Evolutionary conservation across 2,113 vertebrate species (phyloP), one percentile per base, ranked within the genome.

Genomic region (Albula glossodonta): DNA sequence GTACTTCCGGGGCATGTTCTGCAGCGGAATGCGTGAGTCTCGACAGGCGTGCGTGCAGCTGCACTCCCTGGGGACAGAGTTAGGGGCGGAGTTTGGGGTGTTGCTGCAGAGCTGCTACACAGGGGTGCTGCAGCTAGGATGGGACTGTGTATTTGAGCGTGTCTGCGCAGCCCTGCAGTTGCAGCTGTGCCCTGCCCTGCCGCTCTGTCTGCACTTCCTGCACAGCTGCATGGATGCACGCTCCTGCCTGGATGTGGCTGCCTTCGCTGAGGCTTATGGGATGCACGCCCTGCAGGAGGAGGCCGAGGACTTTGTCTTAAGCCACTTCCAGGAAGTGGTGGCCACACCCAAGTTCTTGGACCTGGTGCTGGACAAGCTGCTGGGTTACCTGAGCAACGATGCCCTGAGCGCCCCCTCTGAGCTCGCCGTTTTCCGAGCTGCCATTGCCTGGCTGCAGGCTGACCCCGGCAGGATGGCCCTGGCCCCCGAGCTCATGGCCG

Each of bases 1-100:
- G 86, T 99, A 96, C 93, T 99, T 99, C 91, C 94, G 95, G 2
- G 96, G 95, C 11, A 98, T 98, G 96, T 97, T 99, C 89, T 96
- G 96, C 77, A 96, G 96, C 2, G 97, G 97, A 49, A 99, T 99
- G 98, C 93, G 84, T 51, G 98, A 99, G 91, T 95, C 96, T 41
- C 90, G 90, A 60, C 96, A 97, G 2, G 84, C 50, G 1, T 13
- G 92, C 0, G 52, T 97, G 0, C n/a, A 83, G 12, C 91, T 96
- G 78, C 90, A 90, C 0, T 94, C 93, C 0, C 90, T 97, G 50
- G 87, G 88, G 5, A 41, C 31, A 41, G 31, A 41, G 31, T 41
- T 41, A 41, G 95, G 94, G 0, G 86, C 88, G 83, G 97, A 98
- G 88, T 92, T 98, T 70, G 93, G 51, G 49, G 89, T 94, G 19